Conservation (phyloP, 23 tunicate genomes). For the Oikopleura dioica region DNA sequence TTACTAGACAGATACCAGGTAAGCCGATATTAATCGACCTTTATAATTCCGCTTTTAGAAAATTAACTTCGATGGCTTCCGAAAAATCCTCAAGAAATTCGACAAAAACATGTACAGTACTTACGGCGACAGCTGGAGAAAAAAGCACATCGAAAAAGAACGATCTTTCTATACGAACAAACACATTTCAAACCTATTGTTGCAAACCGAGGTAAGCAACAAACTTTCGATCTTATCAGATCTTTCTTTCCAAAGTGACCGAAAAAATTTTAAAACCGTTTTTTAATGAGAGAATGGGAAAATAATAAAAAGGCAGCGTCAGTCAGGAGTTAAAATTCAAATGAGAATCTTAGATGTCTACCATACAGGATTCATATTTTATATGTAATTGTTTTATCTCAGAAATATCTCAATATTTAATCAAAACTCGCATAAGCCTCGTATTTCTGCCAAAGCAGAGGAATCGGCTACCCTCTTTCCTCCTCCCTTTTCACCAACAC, state of each 20-base stretch:
- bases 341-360: too few relatives aligned
- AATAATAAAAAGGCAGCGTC: too few relatives aligned
- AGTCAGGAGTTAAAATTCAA: too few relatives aligned
- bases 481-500: too few relatives aligned
- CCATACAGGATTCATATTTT: too few relatives aligned
- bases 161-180: constrained; percentile 75
- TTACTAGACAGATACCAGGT: constrained; percentile 89
- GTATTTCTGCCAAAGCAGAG: too few relatives aligned
- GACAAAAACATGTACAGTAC: constrained; percentile 60
- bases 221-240: neutral
- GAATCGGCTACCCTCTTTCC: too few relatives aligned
- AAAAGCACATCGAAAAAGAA: constrained; percentile 46
- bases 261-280: neutral
- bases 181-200: constrained; percentile 40
- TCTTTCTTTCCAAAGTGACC: neutral
- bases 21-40: too few relatives aligned
- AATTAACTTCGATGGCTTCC: constrained; percentile 84
- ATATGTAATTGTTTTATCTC: too few relatives aligned
- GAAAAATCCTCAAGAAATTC: constrained; percentile 88
- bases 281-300: too few relatives aligned
- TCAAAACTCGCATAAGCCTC: too few relatives aligned
- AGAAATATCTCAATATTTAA: too few relatives aligned
- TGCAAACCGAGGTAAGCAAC: constrained; percentile 53
- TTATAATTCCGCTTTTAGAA: constrained; percentile 33
- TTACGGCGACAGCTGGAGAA: constrained; percentile 45